These are phyloP conservation scores for Pithys albifrons DNA, from an alignment of 2,113 vertebrate genomes.

Conservation along the genomic window DNA sequence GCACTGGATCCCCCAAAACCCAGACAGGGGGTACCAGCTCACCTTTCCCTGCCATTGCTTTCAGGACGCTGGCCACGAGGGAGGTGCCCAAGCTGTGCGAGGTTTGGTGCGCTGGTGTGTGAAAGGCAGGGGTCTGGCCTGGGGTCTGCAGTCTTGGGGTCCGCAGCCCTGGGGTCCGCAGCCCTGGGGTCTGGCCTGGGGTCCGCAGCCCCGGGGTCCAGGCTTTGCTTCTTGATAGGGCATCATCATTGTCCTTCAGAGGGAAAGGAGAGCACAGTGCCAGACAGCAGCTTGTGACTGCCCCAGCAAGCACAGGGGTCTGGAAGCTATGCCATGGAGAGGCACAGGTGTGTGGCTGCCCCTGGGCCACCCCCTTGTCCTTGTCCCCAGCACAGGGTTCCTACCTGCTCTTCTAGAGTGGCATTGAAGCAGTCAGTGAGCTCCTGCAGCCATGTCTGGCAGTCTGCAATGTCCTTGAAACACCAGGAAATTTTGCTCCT, in stretches of 20 bases:
- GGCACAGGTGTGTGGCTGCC: rapidly evolving
- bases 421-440: neutral
- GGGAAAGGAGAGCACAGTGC: neutral
- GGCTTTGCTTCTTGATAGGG: neutral
- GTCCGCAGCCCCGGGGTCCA: neutral
- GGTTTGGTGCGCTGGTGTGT: neutral
- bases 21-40: neutral
- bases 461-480: neutral
- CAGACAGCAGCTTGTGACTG: neutral
- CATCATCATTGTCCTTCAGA: slow-evolving; percentile 30
- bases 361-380: rapidly evolving
- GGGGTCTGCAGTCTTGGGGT: neutral
- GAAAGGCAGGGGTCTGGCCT: neutral
- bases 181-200: neutral
- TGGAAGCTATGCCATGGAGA: rapidly evolving
- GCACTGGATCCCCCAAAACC: neutral
- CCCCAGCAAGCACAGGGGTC: neutral
- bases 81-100: rapidly evolving
- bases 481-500: slow-evolving; percentile 55
- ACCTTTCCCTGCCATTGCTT: slow-evolving; percentile 52
- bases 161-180: neutral
- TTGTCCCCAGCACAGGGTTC: neutral
- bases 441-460: slow-evolving; percentile 28
- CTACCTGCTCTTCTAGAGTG: slow-evolving; percentile 42
- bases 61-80: slow-evolving; percentile 40